Base-by-base conservation (phyloP, 2,113 vertebrate genomes). In the Phoenicopterus ruber region DNA sequence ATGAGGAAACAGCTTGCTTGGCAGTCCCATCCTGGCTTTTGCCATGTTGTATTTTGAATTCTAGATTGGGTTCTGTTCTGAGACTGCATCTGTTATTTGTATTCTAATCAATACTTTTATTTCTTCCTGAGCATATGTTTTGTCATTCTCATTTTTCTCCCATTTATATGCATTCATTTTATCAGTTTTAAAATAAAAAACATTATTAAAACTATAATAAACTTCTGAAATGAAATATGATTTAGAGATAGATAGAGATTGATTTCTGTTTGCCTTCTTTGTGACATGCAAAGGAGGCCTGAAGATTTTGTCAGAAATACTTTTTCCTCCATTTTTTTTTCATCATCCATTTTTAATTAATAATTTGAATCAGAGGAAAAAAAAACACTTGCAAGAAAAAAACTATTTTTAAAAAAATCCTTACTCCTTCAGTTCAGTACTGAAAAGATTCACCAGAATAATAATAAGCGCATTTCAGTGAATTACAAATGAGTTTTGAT, bases 381-480 rank as follows among this genome's bases (percentile, higher is more conserved):
- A 52, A 49, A 18, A 49, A 21, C 0, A 5, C 10, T 55, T 57
- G 14, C 14, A 89, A 82, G 26, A 66, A 82, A 69, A 66, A 38
- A 9, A 0, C 0, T 7, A 40, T 12, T 17, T 57, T 74, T 8
- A 36, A 28, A 19, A 36, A 16, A 10, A 8, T 29, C 4, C 24
- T 55, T 66, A 46, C 22, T 63, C 3, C 11, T 86, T 91, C 29
- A 28, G 13, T 57, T 88, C 13, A 55, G 17, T 28, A 7, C 10
- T 63, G 46, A 47, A 83, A 91, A 59, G 22, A 40, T 50, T 81
- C 13, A 0, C 15, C 11, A 66, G 17, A 70, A 42, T 16, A 83
- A 2, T 24, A 81, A 47, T 28, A 80, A 70, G 2, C 10, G 29
- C 4, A 29, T 78, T 84, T 74, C 29, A 42, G 42, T 58, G 21